phyloP scores from a whole-genome alignment of 2,888 invertebrate genomes.

The Drosophila tanythrix region DNA sequence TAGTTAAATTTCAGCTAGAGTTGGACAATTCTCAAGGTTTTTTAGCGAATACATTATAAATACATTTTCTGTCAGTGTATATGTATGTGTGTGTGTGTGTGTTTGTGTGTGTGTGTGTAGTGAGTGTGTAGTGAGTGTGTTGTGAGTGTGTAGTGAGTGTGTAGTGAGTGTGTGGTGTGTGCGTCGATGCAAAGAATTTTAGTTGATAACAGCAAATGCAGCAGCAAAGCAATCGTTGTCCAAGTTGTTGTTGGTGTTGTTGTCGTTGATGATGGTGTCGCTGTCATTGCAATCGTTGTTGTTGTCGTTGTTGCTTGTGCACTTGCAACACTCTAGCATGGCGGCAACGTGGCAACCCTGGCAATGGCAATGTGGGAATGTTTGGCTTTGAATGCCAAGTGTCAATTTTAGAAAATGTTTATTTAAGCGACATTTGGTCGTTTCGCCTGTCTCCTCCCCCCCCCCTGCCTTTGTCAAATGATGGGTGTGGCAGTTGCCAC shows the following conservation, averaged over 20 bases:
- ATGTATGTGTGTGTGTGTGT: constrained; percentile 13
- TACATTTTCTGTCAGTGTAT: not conserved
- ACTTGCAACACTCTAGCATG: constrained; percentile 38
- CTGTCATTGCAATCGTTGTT: constrained; percentile 29
- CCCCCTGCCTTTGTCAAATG: constrained; percentile 3
- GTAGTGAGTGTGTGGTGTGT: constrained; percentile 24
- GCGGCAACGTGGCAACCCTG: constrained; percentile 17
- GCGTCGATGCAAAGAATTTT: constrained; percentile 77
- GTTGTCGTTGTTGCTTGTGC: constrained; percentile 20
- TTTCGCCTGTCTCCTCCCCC: constrained; percentile 20
- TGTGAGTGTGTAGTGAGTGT: constrained; percentile 42
- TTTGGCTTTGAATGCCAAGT: constrained; percentile 76
- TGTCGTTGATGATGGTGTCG: constrained; percentile 58
- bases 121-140: constrained; percentile 5
- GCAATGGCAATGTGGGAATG: constrained; percentile 57
- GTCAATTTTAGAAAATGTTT: constrained; percentile 82
- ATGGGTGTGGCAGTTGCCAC: constrained; percentile 28
- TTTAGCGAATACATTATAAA: not conserved
- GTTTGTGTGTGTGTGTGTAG: constrained; percentile 19
- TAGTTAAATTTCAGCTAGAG: not conserved
- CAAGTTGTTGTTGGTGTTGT: constrained; percentile 35
- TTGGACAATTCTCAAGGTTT: not conserved
- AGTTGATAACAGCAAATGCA: constrained; percentile 66
- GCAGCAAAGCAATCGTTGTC: constrained; percentile 30
- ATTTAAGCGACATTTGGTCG: constrained; percentile 75